A percentile compares a stretch with the other conserved stretches of the same genome.
Evolutionary conservation across 2,113 vertebrate species (phyloP).

Genomic region (Cepphus grylle): DNA sequence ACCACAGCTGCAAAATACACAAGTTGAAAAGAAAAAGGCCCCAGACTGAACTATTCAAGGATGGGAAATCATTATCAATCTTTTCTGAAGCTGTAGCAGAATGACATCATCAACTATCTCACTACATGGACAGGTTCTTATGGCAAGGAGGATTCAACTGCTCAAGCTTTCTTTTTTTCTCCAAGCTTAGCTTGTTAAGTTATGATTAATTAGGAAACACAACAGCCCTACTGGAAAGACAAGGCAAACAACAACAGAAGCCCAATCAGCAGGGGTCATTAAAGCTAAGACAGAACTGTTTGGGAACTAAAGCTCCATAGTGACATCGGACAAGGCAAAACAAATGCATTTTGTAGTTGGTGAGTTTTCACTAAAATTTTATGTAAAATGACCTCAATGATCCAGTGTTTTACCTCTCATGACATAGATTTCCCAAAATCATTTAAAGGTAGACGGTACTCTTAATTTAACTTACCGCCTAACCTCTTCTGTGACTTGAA

Average conservation of each 20-base stretch:
- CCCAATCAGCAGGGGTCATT: not conserved
- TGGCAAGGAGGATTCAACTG: not conserved
- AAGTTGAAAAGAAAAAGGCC: not conserved
- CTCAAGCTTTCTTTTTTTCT: not conserved
- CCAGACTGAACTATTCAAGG: not conserved
- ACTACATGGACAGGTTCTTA: not conserved
- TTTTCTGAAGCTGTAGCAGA: not conserved
- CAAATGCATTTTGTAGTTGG: not conserved
- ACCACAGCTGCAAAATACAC: not conserved
- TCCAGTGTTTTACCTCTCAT: not conserved
- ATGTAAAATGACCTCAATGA: accelerated
- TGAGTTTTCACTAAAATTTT: not conserved
- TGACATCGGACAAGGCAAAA: not conserved
- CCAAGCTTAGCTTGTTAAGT: not conserved
- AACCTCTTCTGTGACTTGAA: not conserved
- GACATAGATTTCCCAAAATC: not conserved
- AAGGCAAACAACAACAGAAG: not conserved
- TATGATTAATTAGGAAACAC: not conserved
- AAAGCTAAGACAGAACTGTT: not conserved
- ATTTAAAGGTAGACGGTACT: not conserved
- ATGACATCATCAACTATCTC: not conserved
- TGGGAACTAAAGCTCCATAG: not conserved
- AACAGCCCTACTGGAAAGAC: not conserved
- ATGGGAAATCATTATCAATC: not conserved
- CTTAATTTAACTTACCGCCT: not conserved